Evolutionary conservation across 2,888 invertebrate genomes (phyloP).

Genomic region (Dolomedes plantarius): DNA sequence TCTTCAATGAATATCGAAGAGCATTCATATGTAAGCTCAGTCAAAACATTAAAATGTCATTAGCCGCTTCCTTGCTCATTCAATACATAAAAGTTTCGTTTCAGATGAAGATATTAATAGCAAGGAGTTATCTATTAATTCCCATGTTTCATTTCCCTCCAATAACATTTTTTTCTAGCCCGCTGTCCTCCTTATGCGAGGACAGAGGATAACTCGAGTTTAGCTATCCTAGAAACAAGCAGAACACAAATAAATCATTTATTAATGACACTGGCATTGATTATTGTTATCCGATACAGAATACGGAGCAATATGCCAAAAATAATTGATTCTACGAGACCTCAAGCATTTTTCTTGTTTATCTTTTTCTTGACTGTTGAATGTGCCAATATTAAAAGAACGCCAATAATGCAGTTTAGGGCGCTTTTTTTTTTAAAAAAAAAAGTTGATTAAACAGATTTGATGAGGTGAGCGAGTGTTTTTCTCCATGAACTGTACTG

Average conservation of each 20-base stretch:
- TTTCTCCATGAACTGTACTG: no score
- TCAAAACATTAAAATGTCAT: slow-evolving; percentile 53
- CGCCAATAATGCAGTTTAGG: no score
- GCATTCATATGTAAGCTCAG: slow-evolving; percentile 14
- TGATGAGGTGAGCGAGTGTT: no score
- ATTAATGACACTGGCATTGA: slow-evolving; percentile 41
- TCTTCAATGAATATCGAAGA: slow-evolving; percentile 1
- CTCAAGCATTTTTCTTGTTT: neutral
- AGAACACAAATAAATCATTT: slow-evolving; percentile 33
- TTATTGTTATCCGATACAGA: slow-evolving; percentile 41
- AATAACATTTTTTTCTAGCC: neutral
- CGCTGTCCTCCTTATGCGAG: no score
- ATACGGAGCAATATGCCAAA: slow-evolving; percentile 8
- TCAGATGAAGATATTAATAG: slow-evolving; percentile 9
- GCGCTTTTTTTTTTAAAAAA: no score
- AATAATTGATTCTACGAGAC: neutral
- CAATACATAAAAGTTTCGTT: slow-evolving; percentile 10
- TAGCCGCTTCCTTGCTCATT: slow-evolving; percentile 3
- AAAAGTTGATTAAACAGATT: no score
- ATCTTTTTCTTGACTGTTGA: no score
- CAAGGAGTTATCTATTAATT: slow-evolving; percentile 1
- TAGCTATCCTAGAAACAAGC: neutral
- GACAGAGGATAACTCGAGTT: no score
- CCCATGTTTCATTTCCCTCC: slow-evolving; percentile 1
- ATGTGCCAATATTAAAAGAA: no score